Base-by-base conservation (phyloP, 2,888 invertebrate species). In the Clitarchus hookeri region DNA sequence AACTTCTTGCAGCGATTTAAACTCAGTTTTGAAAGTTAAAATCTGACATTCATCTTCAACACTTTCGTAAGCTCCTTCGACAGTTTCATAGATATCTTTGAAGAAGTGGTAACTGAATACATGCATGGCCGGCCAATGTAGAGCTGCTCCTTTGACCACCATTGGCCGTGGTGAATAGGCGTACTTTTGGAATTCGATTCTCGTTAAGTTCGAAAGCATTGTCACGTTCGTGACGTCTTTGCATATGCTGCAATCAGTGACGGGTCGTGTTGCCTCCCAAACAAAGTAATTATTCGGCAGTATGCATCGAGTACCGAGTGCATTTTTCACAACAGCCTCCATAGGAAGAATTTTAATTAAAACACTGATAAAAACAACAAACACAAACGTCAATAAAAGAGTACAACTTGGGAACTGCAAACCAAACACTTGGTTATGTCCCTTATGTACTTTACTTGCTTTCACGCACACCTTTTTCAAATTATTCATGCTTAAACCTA, bases 181-280 rank as follows among this genome's bases (percentile, higher is more conserved):
- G 91, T 95, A 95, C 85, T 92, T 92, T 88, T 93, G 91, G 91
- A 98, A 97, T 88, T 94, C 93, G 88, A 94, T 93, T 88, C 93
- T 93, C 8, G 95, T 95, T 89, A 95, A 90, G 91, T 97, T 96
- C 88, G 92, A 91, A 88, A 97, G 91, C 89, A 96, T 93, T 88
- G 95, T 91, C 82, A 96, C 95, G 89, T 93, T 93, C 85, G 93
- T 93, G 87, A 96, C 92, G 89, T 94, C 94, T 89, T 92, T 91
- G 92, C 97, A 97, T 91, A 96, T 96, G 89, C 93, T 92, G 90
- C 98, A 98, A 91, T 97, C 94, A 36, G 96, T 95, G 85, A 96
- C 93, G 44, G 97, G 97, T 88, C 97, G 93, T 36, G 97, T 96
- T 85, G 96, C 96, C 92, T 98, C 97, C 97, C 97, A 97, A 88